These are phyloP conservation scores for Cheilosia vernalis DNA, from an alignment of 2,888 invertebrate species.

Conservation along the genomic window DNA sequence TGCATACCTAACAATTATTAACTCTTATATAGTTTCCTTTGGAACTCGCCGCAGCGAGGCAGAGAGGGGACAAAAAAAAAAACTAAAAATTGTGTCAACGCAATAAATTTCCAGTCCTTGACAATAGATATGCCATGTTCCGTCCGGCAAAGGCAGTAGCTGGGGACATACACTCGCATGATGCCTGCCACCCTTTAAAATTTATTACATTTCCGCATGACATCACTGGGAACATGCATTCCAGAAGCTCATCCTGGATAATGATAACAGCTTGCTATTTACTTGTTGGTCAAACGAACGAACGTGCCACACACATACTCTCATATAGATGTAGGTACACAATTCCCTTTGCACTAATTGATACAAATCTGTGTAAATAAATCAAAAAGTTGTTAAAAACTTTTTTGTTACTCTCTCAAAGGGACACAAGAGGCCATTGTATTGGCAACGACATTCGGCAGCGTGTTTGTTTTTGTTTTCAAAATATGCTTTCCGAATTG, in stretches of 20 bases:
- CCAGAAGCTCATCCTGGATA: conserved; percentile 64
- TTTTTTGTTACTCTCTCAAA: conserved; percentile 52
- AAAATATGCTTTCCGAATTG: no score
- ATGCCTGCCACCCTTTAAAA: conserved; percentile 59
- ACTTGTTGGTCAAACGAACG: conserved; percentile 48
- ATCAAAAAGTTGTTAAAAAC: conserved; percentile 71
- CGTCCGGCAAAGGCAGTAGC: conserved; percentile 50
- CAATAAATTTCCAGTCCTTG: conserved; percentile 62
- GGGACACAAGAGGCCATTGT: conserved; percentile 13
- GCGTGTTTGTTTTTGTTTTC: neutral
- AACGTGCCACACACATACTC: neutral
- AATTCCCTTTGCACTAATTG: conserved; percentile 53
- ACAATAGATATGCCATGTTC: conserved; percentile 62
- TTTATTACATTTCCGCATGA: conserved; percentile 74
- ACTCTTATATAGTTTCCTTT: conserved; percentile 11
- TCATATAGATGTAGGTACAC: neutral
- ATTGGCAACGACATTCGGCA: neutral
- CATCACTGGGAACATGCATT: conserved; percentile 61
- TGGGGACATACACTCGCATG: conserved; percentile 45
- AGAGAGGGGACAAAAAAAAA: conserved; percentile 1
- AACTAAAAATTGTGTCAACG: conserved; percentile 10
- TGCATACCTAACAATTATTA: conserved; percentile 11
- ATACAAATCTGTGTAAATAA: conserved; percentile 70
- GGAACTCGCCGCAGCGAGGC: neutral
- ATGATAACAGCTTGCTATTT: conserved; percentile 67